A percentile compares a stretch with the other conserved stretches of the same genome.
Evolutionary conservation across 2,797 vertebrate species (phyloP).

Genomic region (Arnoldichthys spilopterus): DNA sequence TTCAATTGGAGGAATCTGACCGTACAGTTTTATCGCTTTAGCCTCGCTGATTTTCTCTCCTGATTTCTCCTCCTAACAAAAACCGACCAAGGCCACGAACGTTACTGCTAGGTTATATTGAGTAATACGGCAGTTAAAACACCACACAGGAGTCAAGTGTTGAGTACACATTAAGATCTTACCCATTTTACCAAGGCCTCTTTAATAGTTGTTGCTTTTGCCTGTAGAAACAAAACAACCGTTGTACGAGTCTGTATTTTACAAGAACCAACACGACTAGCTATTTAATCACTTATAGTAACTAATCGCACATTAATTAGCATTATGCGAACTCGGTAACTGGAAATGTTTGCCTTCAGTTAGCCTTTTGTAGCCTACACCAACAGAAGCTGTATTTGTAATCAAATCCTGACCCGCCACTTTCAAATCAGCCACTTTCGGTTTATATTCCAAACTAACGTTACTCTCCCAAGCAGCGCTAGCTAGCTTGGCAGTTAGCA

Average conservation of each 20-base stretch:
- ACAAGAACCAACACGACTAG: neutral
- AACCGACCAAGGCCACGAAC: constrained; percentile 45
- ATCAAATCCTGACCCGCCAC: neutral
- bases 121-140: neutral
- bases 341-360: too few relatives aligned
- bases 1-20: constrained; percentile 93
- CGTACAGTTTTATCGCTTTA: constrained; percentile 89
- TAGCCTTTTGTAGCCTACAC: too few relatives aligned
- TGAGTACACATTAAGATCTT: constrained; percentile 57
- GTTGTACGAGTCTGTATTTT: neutral
- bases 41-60: constrained; percentile 78
- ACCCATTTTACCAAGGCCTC: constrained; percentile 87
- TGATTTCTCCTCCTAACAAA: constrained; percentile 85
- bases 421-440: neutral
- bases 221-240: constrained; percentile 60
- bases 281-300: neutral
- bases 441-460: neutral
- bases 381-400: too few relatives aligned
- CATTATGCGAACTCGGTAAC: neutral
- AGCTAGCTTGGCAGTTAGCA: constrained; percentile 6
- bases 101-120: neutral
- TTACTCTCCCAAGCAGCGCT: neutral
- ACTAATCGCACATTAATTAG: neutral
- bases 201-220: constrained; percentile 88
- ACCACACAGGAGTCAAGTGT: neutral